These are phyloP conservation scores for Lepidurus apus DNA, from an alignment of 1,140 invertebrate genomes.

Conservation along the genomic window DNA sequence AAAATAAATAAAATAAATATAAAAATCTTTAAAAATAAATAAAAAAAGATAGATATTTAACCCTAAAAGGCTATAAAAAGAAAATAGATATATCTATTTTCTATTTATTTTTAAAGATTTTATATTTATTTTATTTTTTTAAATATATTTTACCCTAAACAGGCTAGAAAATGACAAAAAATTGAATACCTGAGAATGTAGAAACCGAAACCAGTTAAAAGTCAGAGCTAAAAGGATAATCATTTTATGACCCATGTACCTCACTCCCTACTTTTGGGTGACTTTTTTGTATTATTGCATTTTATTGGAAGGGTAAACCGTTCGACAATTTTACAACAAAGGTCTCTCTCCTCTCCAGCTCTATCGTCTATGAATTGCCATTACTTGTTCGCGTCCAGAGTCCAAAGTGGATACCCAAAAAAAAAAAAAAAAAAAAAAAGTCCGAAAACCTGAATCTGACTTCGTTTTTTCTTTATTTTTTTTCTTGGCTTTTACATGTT, in stretches of 20 bases:
- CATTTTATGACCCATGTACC: not conserved
- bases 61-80: not conserved
- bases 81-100: no score
- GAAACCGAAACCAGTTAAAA: not conserved
- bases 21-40: no score
- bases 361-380: not conserved
- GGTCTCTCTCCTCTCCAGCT: not conserved
- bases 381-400: not conserved
- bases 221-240: conserved; percentile 10
- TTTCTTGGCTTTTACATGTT: not conserved
- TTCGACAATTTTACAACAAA: conserved; percentile 12
- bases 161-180: not conserved
- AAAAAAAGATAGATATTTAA: no score
- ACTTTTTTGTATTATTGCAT: not conserved
- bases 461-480: not conserved
- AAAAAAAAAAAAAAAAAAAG: no score
- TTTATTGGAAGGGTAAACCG: not conserved
- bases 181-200: not conserved
- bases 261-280: not conserved
- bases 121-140: no score
- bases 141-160: no score
- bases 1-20: no score
- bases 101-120: no score
- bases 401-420: not conserved
- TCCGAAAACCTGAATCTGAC: not conserved